phyloP scores from a whole-genome alignment of 2,113 vertebrate genomes.

The Stegastes partitus region DNA sequence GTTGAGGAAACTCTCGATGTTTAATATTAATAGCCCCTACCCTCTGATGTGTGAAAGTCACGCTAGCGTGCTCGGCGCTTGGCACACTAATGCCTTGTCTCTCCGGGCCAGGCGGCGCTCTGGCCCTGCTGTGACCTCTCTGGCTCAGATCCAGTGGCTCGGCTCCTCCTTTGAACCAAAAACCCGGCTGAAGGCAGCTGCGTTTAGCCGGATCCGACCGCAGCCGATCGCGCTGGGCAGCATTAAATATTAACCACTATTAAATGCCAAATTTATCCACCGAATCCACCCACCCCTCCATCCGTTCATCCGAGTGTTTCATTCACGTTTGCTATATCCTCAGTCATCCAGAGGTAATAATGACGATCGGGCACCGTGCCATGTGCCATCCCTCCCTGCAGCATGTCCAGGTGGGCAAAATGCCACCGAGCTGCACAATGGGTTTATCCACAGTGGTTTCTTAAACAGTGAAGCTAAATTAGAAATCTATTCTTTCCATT shows the following conservation, averaged over 20 bases:
- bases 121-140: slow-evolving; percentile 43
- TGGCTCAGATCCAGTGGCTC: slow-evolving; percentile 35
- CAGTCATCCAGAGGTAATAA: slow-evolving; percentile 16
- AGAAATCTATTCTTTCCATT: slow-evolving; percentile 11
- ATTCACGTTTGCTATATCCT: neutral
- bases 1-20: slow-evolving; percentile 23
- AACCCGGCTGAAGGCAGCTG: slow-evolving; percentile 40
- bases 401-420: slow-evolving; percentile 47
- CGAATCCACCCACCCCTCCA: neutral
- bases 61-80: neutral
- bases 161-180: slow-evolving; percentile 32
- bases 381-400: slow-evolving; percentile 53
- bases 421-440: slow-evolving; percentile 59
- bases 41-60: slow-evolving; percentile 51
- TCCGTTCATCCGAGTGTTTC: neutral
- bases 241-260: slow-evolving; percentile 24
- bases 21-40: slow-evolving; percentile 49
- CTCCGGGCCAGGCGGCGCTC: neutral
- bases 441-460: slow-evolving; percentile 53
- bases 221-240: slow-evolving; percentile 34
- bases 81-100: slow-evolving; percentile 24
- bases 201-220: slow-evolving; percentile 13
- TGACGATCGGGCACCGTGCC: slow-evolving; percentile 29
- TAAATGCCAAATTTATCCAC: slow-evolving; percentile 20
- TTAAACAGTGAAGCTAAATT: slow-evolving; percentile 45